Evolutionary conservation across 2,113 vertebrate genomes (phyloP).

Genomic region (Solenodon paradoxus): DNA sequence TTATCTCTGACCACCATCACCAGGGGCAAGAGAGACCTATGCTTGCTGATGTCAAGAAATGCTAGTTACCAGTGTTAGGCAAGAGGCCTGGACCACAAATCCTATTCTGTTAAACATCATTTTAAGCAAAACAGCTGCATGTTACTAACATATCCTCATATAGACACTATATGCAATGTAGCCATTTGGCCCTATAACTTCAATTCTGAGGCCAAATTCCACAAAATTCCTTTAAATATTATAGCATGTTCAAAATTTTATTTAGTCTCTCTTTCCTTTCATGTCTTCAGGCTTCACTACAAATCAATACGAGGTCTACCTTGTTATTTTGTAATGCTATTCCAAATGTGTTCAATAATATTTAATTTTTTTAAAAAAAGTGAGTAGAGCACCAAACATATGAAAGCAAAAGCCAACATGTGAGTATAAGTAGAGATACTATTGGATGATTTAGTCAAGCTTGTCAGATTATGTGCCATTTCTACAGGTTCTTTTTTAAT

Average conservation of each 20-base stretch:
- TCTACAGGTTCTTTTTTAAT: background rate
- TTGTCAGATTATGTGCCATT: background rate
- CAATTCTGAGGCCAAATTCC: background rate
- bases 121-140: background rate
- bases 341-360: background rate
- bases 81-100: background rate
- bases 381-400: background rate
- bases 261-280: background rate
- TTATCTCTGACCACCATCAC: background rate
- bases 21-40: background rate
- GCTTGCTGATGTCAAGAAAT: background rate
- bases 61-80: background rate
- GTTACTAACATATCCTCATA: background rate
- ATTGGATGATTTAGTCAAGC: background rate
- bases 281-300: background rate
- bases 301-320: background rate
- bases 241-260: background rate
- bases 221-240: background rate
- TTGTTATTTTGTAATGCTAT: background rate
- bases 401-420: background rate
- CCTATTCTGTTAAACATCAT: background rate
- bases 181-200: background rate
- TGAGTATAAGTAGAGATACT: background rate
- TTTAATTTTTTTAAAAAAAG: background rate
- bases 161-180: background rate